Base-by-base conservation (phyloP, 2,797 vertebrate species). In the Clarias platycephalus region DNA sequence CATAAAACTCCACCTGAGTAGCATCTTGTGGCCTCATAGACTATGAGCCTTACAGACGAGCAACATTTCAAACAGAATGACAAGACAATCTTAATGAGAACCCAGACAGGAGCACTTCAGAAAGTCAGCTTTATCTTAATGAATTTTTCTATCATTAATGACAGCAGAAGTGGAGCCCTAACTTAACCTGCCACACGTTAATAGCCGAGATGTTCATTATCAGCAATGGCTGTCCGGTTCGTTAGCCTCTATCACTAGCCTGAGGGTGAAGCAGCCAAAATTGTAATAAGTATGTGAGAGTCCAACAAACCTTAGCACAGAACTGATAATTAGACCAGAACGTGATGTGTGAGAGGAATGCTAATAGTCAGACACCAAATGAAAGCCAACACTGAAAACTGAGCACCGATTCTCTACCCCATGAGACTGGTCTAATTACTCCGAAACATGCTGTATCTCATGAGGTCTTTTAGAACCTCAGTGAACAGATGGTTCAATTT, bases 61-160 rank as follows among this genome's bases (percentile, higher is more conserved):
- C 34, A 37, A 62, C 26, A 71, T 18, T 24, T 24, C 40, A 58
- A 80, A 81, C 16, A 26, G 49, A 63, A 81, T 58, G 68, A 58
- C 26, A 57, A 55, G 40, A 31, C 58, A 74, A 74, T 84, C 68
- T 74, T 74, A 84, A 84, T 81, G 49, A 81, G 79, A 81, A 77
- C 68, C 62, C 64, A 70, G 63, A 70, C 53, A 77, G 34, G 18
- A 67, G 53, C 1, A 9, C 72, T 85, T 58, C 71, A 62, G 15
- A 26, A 85, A 58, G 44, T 85, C 64, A 44, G 24, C 31, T 72
- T 85, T n/a, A 26, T 83, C 72, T 18, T 75, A 53, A 74, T 22
- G 16, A 3, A 31, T 75, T 55, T 76, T 76, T 22, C 53, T 58
- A 28, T 74, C 49, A 55, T 28, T 75, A 7, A 75, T 55, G n/a